These are phyloP conservation scores for Anguilla japonica DNA, from an alignment of 2,113 vertebrate species.

Conservation along the genomic window DNA sequence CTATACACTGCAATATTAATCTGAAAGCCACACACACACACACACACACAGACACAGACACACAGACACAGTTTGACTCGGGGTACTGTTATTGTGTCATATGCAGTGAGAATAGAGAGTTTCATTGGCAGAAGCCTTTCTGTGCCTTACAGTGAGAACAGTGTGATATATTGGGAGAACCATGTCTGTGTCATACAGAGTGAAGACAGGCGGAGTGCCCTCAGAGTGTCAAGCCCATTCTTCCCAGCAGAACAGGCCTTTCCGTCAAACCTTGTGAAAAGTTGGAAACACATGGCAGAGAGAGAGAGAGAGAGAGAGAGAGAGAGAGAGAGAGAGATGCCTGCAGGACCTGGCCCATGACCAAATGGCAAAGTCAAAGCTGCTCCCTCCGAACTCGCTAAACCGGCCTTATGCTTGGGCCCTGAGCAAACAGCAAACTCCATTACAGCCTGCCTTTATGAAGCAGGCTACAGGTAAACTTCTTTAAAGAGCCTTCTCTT, in stretches of 20 bases:
- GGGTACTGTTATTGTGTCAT: no score
- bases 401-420: neutral
- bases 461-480: neutral
- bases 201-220: neutral
- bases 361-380: conserved; percentile 10
- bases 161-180: conserved; percentile 33
- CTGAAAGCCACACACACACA: no score
- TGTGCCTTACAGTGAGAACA: neutral
- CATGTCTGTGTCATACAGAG: conserved; percentile 10
- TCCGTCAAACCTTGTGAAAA: neutral
- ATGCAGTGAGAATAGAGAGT: neutral
- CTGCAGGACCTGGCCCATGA: neutral
- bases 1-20: no score
- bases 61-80: neutral
- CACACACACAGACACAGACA: neutral
- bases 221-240: neutral
- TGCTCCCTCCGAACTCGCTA: neutral
- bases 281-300: neutral
- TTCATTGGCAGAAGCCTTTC: conserved; percentile 37
- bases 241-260: conserved; percentile 10
- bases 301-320: conserved; percentile 1
- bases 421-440: neutral
- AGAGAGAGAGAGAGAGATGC: neutral
- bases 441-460: neutral
- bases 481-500: neutral